Conservation (phyloP, 2,797 vertebrate species). For the Rhabdomys pumilio region DNA sequence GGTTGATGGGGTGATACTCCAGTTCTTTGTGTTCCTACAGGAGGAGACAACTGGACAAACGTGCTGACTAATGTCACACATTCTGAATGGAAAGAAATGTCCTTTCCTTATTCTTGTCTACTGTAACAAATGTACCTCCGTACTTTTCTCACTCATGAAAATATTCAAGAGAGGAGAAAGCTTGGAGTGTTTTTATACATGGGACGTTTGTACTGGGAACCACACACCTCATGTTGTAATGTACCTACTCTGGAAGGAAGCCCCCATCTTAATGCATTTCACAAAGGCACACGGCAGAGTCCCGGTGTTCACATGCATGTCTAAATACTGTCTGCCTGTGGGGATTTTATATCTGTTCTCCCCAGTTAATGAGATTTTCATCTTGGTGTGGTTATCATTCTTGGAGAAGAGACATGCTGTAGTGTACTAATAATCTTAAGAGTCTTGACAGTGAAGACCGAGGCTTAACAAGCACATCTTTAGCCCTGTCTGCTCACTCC, state of each 20-base stretch:
- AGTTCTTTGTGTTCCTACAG: slow-evolving; percentile 64
- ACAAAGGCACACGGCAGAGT: slow-evolving; percentile 24
- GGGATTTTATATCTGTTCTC: slow-evolving; percentile 20
- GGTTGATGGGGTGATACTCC: slow-evolving; percentile 56
- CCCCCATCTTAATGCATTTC: not conserved
- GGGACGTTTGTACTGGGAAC: slow-evolving; percentile 40
- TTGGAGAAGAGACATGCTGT: not conserved
- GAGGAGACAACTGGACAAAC: slow-evolving; percentile 37
- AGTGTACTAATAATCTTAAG: not conserved
- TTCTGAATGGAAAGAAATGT: slow-evolving; percentile 54
- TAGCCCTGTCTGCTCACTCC: slow-evolving; percentile 5
- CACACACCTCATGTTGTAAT: slow-evolving; percentile 5
- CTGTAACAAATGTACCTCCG: not conserved
- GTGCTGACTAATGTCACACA: slow-evolving; percentile 39
- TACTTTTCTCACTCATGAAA: slow-evolving; percentile 40
- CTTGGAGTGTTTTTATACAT: not conserved
- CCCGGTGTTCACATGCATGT: not conserved
- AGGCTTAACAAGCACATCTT: slow-evolving; percentile 28
- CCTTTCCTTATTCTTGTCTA: slow-evolving; percentile 49
- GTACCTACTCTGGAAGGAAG: not conserved
- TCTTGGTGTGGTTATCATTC: not conserved
- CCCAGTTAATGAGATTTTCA: slow-evolving; percentile 17
- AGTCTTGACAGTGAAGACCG: not conserved
- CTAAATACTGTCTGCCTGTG: slow-evolving; percentile 14
- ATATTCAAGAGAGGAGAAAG: slow-evolving; percentile 40